Evolutionary conservation across 2,888 invertebrate species (phyloP).

Genomic region (Parnassius apollo): DNA sequence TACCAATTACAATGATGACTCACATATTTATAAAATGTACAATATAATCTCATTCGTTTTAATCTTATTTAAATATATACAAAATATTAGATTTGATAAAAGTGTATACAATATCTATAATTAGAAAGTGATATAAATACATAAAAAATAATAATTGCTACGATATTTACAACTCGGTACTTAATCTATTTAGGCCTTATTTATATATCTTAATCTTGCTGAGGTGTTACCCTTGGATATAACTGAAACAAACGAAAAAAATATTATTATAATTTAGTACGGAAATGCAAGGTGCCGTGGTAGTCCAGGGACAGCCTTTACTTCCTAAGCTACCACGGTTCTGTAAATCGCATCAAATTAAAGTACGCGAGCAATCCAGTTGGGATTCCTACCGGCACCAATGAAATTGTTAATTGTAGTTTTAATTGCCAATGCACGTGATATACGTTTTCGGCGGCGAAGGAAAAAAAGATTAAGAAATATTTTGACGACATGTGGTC

Average conservation of each 20-base stretch:
- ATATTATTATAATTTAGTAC: not conserved
- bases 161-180: conserved; percentile 62
- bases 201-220: conserved; percentile 64
- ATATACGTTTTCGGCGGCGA: no score
- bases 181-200: conserved; percentile 56
- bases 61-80: conserved; percentile 73
- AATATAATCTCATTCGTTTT: conserved; percentile 80
- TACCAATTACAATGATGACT: conserved; percentile 75
- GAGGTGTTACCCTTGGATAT: conserved; percentile 83
- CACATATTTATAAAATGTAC: conserved; percentile 78
- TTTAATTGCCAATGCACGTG: no score
- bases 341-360: no score
- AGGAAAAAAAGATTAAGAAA: no score
- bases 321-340: no score
- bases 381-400: no score
- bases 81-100: conserved; percentile 79
- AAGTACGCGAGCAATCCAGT: no score
- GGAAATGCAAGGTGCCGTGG: no score
- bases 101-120: conserved; percentile 75
- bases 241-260: conserved; percentile 67
- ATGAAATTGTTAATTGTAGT: no score
- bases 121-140: conserved; percentile 77
- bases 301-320: no score
- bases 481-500: no score
- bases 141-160: conserved; percentile 75